A percentile compares a stretch with the other conserved stretches of the same genome.
phyloP scores from a whole-genome alignment of 1,140 invertebrate genomes.

The Scaptomyza graminum region DNA sequence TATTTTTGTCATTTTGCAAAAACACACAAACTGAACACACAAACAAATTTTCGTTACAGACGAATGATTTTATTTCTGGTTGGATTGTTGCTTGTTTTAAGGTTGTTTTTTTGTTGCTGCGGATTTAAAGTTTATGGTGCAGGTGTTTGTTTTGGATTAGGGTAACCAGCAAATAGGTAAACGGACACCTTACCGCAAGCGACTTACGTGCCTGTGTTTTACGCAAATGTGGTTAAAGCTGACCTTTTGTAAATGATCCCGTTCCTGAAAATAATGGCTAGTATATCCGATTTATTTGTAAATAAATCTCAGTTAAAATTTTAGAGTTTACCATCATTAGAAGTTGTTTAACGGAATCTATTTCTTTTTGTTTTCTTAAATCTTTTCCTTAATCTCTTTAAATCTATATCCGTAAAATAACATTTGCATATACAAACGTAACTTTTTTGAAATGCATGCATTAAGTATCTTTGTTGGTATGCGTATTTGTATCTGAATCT shows the following conservation, averaged over 20 bases:
- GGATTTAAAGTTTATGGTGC: constrained; percentile 76
- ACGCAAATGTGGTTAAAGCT: not conserved
- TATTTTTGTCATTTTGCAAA: constrained; percentile 38
- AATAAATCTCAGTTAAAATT: too few relatives aligned
- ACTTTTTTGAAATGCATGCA: not conserved
- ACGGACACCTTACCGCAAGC: constrained; percentile 20
- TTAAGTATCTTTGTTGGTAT: not conserved
- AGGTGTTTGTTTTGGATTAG: constrained; percentile 72
- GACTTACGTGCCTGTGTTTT: not conserved
- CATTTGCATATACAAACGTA: not conserved
- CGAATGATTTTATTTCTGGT: constrained; percentile 74
- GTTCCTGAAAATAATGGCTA: not conserved
- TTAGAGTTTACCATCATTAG: too few relatives aligned
- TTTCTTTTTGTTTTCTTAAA: not conserved
- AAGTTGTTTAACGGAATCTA: too few relatives aligned
- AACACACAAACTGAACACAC: not conserved
- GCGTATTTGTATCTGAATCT: not conserved
- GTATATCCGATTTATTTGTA: not conserved
- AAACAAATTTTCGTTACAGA: constrained; percentile 59
- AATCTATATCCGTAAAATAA: not conserved
- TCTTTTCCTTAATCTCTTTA: not conserved
- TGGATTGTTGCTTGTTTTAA: constrained; percentile 46
- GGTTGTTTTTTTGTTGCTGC: constrained; percentile 47
- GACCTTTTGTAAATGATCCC: not conserved
- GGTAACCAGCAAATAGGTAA: constrained; percentile 16